Evolutionary conservation across 2,888 invertebrate species (phyloP).

Genomic region (Ypsolopha sequella): DNA sequence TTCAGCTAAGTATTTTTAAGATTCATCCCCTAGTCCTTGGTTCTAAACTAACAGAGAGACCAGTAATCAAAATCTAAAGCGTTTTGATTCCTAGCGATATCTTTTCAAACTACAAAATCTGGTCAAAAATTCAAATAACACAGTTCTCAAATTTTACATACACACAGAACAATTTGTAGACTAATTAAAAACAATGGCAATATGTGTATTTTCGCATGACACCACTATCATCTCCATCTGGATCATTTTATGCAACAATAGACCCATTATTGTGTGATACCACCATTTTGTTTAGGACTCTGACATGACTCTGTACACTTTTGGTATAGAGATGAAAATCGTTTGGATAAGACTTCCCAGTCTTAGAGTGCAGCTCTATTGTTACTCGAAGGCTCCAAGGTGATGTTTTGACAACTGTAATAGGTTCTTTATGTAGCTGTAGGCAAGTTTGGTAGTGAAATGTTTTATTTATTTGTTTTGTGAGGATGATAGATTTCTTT

Average conservation of each 20-base stretch:
- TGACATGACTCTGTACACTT: no score
- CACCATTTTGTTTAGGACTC: no score
- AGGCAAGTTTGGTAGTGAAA: not conserved
- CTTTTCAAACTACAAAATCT: no score
- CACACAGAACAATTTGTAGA: not conserved
- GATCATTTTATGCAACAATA: conserved; percentile 47
- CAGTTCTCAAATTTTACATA: no score
- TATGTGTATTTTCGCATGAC: conserved; percentile 51
- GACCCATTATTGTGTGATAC: conserved; percentile 31
- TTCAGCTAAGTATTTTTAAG: no score
- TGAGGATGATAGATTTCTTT: not conserved
- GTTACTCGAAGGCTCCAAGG: conserved; percentile 34
- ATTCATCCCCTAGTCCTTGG: no score
- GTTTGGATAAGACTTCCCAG: no score
- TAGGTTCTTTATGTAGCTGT: conserved; percentile 22
- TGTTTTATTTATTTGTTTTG: not conserved
- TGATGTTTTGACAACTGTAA: conserved; percentile 57
- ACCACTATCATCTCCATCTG: conserved; percentile 38
- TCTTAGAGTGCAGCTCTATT: conserved; percentile 13
- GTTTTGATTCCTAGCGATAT: no score
- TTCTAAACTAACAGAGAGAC: no score
- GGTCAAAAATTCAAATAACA: no score
- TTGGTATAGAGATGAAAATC: no score
- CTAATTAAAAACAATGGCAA: conserved; percentile 36
- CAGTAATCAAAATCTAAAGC: no score